Conservation (phyloP, 2,888 invertebrate species). For the Lochmaea crataegi region DNA sequence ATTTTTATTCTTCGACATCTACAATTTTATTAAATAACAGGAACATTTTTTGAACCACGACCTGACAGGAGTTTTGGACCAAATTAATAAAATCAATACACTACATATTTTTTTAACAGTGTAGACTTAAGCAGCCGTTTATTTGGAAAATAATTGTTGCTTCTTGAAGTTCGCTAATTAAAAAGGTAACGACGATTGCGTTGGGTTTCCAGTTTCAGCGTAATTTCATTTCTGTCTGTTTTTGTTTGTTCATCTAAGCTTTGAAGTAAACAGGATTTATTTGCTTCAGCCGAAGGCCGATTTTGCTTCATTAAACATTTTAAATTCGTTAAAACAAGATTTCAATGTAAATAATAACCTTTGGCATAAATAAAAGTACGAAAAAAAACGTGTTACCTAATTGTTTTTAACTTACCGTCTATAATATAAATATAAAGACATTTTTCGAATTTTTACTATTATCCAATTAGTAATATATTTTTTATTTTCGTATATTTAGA, state of each 20-base stretch:
- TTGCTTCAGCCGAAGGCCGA: neutral
- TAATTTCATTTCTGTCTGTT: too few relatives aligned
- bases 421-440: neutral
- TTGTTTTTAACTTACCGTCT: neutral
- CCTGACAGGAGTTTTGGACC: too few relatives aligned
- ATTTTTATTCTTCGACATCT: too few relatives aligned
- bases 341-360: neutral
- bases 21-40: too few relatives aligned
- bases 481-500: neutral
- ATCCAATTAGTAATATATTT: neutral
- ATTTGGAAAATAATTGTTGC: too few relatives aligned
- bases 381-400: neutral
- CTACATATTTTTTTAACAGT: too few relatives aligned
- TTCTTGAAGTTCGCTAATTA: too few relatives aligned
- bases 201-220: too few relatives aligned
- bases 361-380: neutral
- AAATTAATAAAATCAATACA: too few relatives aligned
- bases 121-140: too few relatives aligned
- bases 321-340: neutral
- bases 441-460: neutral
- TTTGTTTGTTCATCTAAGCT: neutral
- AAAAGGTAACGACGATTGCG: too few relatives aligned
- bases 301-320: neutral
- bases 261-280: neutral
- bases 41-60: too few relatives aligned